phyloP scores from a whole-genome alignment of 2,888 invertebrate genomes.

The Caenorhabditis virilis region DNA sequence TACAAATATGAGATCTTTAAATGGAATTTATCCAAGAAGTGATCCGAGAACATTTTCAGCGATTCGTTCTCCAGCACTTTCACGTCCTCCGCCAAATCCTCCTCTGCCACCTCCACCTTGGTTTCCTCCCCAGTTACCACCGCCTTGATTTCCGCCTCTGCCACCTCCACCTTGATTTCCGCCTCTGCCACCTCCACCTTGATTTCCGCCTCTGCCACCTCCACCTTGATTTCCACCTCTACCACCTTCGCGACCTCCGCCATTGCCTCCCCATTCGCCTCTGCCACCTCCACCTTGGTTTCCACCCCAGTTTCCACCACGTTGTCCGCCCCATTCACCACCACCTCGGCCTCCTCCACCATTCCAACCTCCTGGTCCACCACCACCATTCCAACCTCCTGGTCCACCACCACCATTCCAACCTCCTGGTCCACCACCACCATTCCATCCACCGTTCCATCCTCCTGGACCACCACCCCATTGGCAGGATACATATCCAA shows the following conservation, averaged over 20 bases:
- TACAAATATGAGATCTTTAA: no score
- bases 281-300: background rate
- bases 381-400: constrained; percentile 1
- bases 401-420: constrained; percentile 4
- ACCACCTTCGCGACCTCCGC: background rate
- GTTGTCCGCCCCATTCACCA: background rate
- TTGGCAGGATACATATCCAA: no score
- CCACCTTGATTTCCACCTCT: background rate
- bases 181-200: background rate
- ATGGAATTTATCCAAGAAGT: no score
- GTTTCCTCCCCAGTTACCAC: no score
- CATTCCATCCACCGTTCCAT: background rate
- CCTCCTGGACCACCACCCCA: background rate
- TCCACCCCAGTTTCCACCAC: background rate
- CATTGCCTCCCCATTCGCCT: background rate
- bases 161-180: no score
- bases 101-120: no score
- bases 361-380: constrained; percentile 1
- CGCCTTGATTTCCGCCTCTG: no score
- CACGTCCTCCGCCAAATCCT: no score
- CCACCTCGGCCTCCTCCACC: background rate
- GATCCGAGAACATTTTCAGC: no score
- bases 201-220: background rate
- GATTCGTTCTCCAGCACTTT: no score
- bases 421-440: constrained; percentile 1